Percentiles rank a stretch among this genome's conserved stretches.
Conservation (phyloP, 2,888 invertebrate genomes). For the Cephus spinipes region DNA sequence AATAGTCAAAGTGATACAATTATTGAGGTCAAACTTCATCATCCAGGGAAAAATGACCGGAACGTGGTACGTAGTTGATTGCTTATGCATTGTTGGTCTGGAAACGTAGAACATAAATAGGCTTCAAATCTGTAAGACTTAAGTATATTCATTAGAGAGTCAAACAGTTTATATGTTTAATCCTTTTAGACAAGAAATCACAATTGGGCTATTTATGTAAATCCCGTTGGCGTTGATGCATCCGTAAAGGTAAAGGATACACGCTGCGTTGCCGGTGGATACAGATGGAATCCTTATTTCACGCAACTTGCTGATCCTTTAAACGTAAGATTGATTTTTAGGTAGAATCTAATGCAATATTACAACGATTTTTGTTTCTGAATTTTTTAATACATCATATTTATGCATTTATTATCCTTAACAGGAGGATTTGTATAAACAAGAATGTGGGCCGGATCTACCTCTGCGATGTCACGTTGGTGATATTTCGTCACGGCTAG, state of each 20-base stretch:
- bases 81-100: constrained; percentile 10
- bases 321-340: constrained; percentile 72
- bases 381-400: neutral
- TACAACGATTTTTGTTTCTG: constrained; percentile 9
- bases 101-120: neutral
- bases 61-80: constrained; percentile 74
- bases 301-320: constrained; percentile 91
- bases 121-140: constrained; percentile 7
- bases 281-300: constrained; percentile 91
- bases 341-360: constrained; percentile 3
- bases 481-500: constrained; percentile 86
- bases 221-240: constrained; percentile 92
- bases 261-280: constrained; percentile 91
- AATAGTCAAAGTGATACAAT: constrained; percentile 89
- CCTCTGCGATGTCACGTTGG: constrained; percentile 93
- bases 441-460: constrained; percentile 89
- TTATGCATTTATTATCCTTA: constrained; percentile 30
- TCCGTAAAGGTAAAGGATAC: constrained; percentile 82
- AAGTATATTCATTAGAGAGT: constrained; percentile 2
- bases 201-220: constrained; percentile 92
- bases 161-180: constrained; percentile 14
- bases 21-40: constrained; percentile 88
- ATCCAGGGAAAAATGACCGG: constrained; percentile 87
- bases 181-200: constrained; percentile 80
- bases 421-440: constrained; percentile 84